Percentiles rank a stretch among this genome's conserved stretches.
Conservation (phyloP, 2,888 invertebrate genomes). For the Rosalia funebris region DNA sequence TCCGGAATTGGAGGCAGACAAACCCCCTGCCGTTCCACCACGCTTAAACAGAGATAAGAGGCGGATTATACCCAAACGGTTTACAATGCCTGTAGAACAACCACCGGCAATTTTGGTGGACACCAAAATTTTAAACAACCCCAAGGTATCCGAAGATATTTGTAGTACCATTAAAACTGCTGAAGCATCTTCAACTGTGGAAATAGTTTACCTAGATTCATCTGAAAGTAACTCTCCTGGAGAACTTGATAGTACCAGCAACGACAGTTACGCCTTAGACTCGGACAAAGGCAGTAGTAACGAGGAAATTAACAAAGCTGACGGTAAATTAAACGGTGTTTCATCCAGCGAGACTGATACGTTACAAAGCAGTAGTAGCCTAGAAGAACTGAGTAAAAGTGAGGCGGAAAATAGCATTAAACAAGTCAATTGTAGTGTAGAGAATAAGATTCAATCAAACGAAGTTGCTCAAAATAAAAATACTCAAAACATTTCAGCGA, state of each 20-base stretch:
- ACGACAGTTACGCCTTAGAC: slow-evolving; percentile 33
- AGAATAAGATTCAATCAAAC: neutral
- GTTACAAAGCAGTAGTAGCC: neutral
- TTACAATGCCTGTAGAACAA: slow-evolving; percentile 38
- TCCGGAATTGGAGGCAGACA: slow-evolving; percentile 46
- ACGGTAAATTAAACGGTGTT: slow-evolving; percentile 3
- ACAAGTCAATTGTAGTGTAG: no score
- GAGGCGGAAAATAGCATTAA: neutral
- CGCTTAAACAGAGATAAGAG: slow-evolving; percentile 28
- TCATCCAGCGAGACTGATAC: slow-evolving; percentile 16
- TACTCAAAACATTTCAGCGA: neutral
- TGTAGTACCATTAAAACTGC: slow-evolving; percentile 63
- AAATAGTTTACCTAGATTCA: slow-evolving; percentile 73
- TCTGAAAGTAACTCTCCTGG: slow-evolving; percentile 37
- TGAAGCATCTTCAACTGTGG: slow-evolving; percentile 65
- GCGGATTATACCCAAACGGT: slow-evolving; percentile 21
- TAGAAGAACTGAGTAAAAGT: neutral
- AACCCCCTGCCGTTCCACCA: slow-evolving; percentile 31
- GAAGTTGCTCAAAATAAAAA: neutral
- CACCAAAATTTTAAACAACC: slow-evolving; percentile 65
- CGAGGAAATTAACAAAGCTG: slow-evolving; percentile 29
- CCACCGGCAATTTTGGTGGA: slow-evolving; percentile 66
- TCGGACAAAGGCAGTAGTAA: slow-evolving; percentile 23
- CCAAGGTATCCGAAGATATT: slow-evolving; percentile 65
- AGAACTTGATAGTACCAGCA: slow-evolving; percentile 34